Evolutionary conservation across 2,113 vertebrate genomes (phyloP), one percentile per base, ranked within the genome.

Genomic region (Hyaena hyaena): DNA sequence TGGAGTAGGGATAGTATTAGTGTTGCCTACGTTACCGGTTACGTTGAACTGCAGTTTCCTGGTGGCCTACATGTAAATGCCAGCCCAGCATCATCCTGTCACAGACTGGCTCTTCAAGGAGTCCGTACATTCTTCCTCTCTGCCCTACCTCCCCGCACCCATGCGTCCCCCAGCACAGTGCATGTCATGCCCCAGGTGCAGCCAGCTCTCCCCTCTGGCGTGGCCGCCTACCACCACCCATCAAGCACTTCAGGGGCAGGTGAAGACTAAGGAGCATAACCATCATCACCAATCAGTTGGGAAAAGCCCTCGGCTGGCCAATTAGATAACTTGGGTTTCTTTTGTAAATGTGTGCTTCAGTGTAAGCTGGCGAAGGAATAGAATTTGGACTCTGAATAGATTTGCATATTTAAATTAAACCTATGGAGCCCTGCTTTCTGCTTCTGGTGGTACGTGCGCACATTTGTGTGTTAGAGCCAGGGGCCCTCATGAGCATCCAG

Each of bases 281-380:
- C 50, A 17, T 93, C 17, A 2, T 69, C 10, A 12, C 74, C 69
- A 48, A 0, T 94, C 43, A 58, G 16, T 24, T 11, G 43, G 50
- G 73, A 73, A n/a, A 53, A 33, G 26, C 53, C 21, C 50, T 43
- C 11, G 10, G 17, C 50, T 68, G 45, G 43, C 63, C 80, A 65
- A 69, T n/a, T n/a, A 19, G 66, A 31, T 63, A 61, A 58, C 23
- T 21, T 69, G 43, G 26, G 15, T 43, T 86, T 63, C 58, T 76
- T 95, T 66, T 88, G 15, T 92, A 58, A 90, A 71, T 55, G 6
- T 63, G 55, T 95, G 19, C 68, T 96, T 96, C 50, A 68, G 33
- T 35, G 39, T 39, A 26, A 94, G 9, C 35, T 77, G 50, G 31
- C 53, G 43, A 82, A 73, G 87, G 53, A 55, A 55, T 74, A 69